phyloP scores from a whole-genome alignment of 2,113 vertebrate genomes.

The Grammomys surdaster region DNA sequence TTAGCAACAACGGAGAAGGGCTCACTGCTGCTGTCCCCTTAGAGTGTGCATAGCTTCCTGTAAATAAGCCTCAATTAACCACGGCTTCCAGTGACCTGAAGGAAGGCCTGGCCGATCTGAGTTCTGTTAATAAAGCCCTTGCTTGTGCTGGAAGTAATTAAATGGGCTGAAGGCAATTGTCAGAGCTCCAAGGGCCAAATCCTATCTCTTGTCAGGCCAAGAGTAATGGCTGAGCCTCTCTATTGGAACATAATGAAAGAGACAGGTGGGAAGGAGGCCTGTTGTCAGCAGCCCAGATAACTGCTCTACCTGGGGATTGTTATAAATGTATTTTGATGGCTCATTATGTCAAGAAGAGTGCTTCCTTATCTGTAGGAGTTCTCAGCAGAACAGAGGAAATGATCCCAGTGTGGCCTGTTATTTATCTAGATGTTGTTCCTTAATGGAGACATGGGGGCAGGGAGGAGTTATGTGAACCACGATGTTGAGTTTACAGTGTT shows the following conservation, averaged over 20 bases:
- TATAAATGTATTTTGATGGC: slow-evolving; percentile 63
- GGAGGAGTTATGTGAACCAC: neutral
- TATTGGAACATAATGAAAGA: slow-evolving; percentile 67
- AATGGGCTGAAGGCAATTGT: slow-evolving; percentile 38
- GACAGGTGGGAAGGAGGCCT: slow-evolving; percentile 49
- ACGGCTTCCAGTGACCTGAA: neutral
- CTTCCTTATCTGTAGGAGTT: slow-evolving; percentile 67
- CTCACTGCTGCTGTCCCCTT: neutral
- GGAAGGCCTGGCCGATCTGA: slow-evolving; percentile 7
- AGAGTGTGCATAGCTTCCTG: neutral
- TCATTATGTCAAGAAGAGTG: slow-evolving; percentile 61
- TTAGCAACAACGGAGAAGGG: neutral
- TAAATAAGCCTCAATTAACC: slow-evolving; percentile 42
- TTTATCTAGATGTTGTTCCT: slow-evolving; percentile 44
- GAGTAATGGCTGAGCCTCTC: slow-evolving; percentile 52
- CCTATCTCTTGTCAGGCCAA: slow-evolving; percentile 39
- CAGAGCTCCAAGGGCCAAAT: slow-evolving; percentile 6
- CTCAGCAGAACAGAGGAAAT: slow-evolving; percentile 70
- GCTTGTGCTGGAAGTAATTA: slow-evolving; percentile 59
- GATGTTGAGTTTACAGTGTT: neutral
- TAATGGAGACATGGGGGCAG: neutral
- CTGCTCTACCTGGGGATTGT: slow-evolving; percentile 62
- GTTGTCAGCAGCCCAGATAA: slow-evolving; percentile 70
- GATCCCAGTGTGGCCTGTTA: slow-evolving; percentile 31
- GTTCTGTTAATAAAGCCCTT: slow-evolving; percentile 1